Percentiles rank a stretch among this genome's conserved stretches.
phyloP scores from a whole-genome alignment of 2,797 vertebrate genomes.

The Jordanella pulchra region DNA sequence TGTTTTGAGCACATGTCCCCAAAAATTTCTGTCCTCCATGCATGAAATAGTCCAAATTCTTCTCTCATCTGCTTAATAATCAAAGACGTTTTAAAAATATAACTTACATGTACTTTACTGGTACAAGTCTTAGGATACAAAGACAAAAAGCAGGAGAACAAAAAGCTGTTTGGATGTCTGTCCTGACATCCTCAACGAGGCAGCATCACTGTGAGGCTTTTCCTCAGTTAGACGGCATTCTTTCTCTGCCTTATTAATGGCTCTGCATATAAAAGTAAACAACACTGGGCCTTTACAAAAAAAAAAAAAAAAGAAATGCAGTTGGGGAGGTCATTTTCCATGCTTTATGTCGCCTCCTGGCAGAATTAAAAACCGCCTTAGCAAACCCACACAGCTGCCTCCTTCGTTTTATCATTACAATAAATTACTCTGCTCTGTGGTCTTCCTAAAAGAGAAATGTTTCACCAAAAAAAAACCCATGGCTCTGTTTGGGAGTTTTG shows the following conservation, averaged over 20 bases:
- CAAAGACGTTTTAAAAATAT: neutral
- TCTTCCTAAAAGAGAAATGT: slow-evolving; percentile 45
- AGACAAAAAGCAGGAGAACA: slow-evolving; percentile 1
- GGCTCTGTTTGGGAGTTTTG: slow-evolving; percentile 46
- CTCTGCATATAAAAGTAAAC: slow-evolving; percentile 31
- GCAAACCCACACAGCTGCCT: slow-evolving; percentile 44
- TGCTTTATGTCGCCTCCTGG: slow-evolving; percentile 36
- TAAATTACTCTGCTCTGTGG: slow-evolving; percentile 51
- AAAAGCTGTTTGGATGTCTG: slow-evolving; percentile 1
- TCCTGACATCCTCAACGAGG: slow-evolving; percentile 11
- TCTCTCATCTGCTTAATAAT: neutral
- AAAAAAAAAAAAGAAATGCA: slow-evolving; percentile 42
- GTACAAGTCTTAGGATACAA: slow-evolving; percentile 1
- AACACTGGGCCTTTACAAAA: slow-evolving; percentile 31
- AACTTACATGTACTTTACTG: neutral
- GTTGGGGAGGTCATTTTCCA: slow-evolving; percentile 55
- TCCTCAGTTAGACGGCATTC: slow-evolving; percentile 1
- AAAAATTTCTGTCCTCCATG: neutral
- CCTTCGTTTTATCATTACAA: slow-evolving; percentile 65
- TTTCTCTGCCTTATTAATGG: slow-evolving; percentile 39
- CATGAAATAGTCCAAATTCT: neutral
- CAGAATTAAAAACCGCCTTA: slow-evolving; percentile 56
- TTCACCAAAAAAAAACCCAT: slow-evolving; percentile 11
- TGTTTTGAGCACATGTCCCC: neutral
- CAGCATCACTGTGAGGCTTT: slow-evolving; percentile 8